A percentile compares a stretch with the other conserved stretches of the same genome.
Evolutionary conservation across 2,113 vertebrate species (phyloP).

Genomic region (Diglossa brunneiventris): DNA sequence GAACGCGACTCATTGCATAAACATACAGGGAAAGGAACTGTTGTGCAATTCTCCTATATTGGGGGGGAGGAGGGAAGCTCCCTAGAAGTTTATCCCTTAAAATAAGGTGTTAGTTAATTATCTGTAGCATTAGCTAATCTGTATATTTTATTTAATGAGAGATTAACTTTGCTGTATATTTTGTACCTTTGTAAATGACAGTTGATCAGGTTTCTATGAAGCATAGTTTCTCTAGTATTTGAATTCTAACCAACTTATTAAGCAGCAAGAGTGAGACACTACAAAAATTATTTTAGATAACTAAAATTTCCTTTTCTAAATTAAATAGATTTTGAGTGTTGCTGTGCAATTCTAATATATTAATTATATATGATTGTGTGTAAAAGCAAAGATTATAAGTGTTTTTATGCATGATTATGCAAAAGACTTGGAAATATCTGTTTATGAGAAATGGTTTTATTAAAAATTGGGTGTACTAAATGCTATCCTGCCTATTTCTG

Average conservation of each 20-base stretch:
- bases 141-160: constrained; percentile 73
- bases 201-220: constrained; percentile 38
- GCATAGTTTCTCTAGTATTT: constrained; percentile 43
- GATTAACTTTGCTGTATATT: constrained; percentile 74
- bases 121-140: constrained; percentile 22
- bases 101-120: constrained; percentile 58
- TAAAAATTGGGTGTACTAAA: constrained; percentile 27
- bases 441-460: constrained; percentile 47
- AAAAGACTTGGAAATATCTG: constrained; percentile 26
- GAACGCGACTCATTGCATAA: neutral
- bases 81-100: constrained; percentile 29
- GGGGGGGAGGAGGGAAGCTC: neutral
- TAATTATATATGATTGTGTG: neutral
- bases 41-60: neutral
- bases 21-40: neutral
- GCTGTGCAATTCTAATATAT: constrained; percentile 17
- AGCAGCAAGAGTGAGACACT: neutral
- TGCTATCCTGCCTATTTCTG: constrained; percentile 23
- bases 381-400: neutral
- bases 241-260: constrained; percentile 43
- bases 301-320: constrained; percentile 15
- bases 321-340: neutral
- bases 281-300: neutral
- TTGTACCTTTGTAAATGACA: constrained; percentile 76
- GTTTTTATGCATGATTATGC: neutral